Evolutionary conservation across 2,113 vertebrate genomes (phyloP).

Genomic region (Cacatua alba): DNA sequence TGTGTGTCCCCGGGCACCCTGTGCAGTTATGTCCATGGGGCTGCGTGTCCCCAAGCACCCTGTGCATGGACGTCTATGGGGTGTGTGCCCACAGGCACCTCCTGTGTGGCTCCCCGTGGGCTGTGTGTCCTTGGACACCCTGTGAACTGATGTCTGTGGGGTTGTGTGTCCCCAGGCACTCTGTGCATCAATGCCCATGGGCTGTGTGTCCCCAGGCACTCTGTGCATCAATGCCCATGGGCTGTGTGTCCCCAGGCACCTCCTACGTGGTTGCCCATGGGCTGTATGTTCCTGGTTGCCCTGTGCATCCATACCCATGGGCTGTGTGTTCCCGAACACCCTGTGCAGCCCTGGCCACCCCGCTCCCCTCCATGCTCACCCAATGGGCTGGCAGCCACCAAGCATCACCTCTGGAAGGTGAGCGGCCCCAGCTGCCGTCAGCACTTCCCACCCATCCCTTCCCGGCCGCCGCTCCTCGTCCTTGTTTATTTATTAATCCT

Average conservation of each 20-base stretch:
- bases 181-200: accelerated
- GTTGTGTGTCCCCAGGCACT: no score
- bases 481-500: background rate
- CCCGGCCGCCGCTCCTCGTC: background rate
- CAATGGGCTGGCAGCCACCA: background rate
- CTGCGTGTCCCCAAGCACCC: no score
- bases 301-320: background rate
- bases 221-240: accelerated
- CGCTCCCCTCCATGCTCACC: background rate
- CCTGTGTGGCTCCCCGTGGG: background rate
- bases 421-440: background rate
- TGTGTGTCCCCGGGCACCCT: background rate
- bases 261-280: no score
- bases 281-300: background rate
- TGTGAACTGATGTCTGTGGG: background rate
- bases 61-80: no score
- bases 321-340: background rate
- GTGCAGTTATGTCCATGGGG: background rate
- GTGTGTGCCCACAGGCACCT: background rate
- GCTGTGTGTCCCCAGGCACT: background rate
- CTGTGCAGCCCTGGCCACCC: background rate
- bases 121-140: background rate
- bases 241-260: background rate
- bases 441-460: background rate
- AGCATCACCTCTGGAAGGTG: background rate